phyloP scores from a whole-genome alignment of 2,113 vertebrate genomes.

The Dendrocopos noguchii region DNA sequence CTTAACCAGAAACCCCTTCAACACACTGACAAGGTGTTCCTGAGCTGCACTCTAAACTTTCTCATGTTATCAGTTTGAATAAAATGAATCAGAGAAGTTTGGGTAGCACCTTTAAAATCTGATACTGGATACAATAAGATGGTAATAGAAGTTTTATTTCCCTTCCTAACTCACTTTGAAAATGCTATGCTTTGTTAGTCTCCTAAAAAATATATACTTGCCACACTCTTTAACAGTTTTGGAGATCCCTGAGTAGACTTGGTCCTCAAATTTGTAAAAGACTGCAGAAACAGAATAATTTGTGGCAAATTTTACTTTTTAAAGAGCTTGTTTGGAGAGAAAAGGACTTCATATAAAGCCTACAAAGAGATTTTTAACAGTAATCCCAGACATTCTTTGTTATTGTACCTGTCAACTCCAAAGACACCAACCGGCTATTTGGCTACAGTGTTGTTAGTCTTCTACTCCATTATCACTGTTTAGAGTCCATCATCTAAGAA shows the following conservation, averaged over 20 bases:
- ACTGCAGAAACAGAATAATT: neutral
- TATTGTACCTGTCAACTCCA: neutral
- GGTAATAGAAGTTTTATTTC: neutral
- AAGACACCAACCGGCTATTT: neutral
- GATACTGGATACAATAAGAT: neutral
- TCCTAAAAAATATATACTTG: neutral
- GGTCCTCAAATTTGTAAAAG: neutral
- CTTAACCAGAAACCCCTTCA: neutral
- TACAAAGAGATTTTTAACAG: neutral
- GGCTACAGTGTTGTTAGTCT: neutral
- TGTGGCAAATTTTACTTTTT: neutral
- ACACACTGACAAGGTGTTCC: neutral
- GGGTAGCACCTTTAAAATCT: neutral
- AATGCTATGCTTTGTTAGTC: neutral
- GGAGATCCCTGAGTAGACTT: neutral
- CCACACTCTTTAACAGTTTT: neutral
- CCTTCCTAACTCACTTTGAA: neutral
- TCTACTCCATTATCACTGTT: neutral
- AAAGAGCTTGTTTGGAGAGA: neutral
- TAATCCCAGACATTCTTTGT: neutral
- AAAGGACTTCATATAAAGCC: neutral
- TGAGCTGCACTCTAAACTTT: neutral
- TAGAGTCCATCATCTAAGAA: neutral
- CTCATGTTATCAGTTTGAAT: neutral
- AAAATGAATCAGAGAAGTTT: neutral